A percentile compares a stretch with the other conserved stretches of the same genome.
Conservation (phyloP, 1,140 invertebrate genomes). For the Dryas iulia region DNA sequence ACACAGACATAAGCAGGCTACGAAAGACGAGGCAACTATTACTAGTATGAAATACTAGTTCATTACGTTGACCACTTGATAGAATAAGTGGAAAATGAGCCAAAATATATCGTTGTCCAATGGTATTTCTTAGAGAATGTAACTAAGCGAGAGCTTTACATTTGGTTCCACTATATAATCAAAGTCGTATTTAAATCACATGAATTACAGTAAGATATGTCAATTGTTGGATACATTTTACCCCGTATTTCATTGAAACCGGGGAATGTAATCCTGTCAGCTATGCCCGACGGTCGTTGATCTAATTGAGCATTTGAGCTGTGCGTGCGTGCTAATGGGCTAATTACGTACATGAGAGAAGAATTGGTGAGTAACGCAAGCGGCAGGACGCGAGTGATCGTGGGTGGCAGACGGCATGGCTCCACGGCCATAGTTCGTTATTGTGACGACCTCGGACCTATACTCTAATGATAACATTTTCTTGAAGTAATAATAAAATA, state of each 20-base stretch:
- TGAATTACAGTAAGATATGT: slow-evolving; percentile 31
- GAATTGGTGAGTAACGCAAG: slow-evolving; percentile 74
- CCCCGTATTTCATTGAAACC: slow-evolving; percentile 56
- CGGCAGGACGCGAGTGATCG: slow-evolving; percentile 57
- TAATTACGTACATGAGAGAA: slow-evolving; percentile 73
- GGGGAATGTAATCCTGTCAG: slow-evolving; percentile 63
- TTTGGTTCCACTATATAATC: too few relatives aligned
- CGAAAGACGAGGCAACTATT: slow-evolving; percentile 25
- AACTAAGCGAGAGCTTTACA: too few relatives aligned
- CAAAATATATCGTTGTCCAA: too few relatives aligned
- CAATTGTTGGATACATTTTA: slow-evolving; percentile 52
- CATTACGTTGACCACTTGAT: too few relatives aligned
- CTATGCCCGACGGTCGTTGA: slow-evolving; percentile 73
- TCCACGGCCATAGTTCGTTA: slow-evolving; percentile 40
- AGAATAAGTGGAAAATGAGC: too few relatives aligned
- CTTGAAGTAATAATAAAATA: neutral
- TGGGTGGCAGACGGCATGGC: slow-evolving; percentile 77
- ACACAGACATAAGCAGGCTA: slow-evolving; percentile 33
- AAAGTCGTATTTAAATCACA: neutral
- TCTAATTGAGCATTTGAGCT: slow-evolving; percentile 77
- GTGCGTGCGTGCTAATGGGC: slow-evolving; percentile 75
- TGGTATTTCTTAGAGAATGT: slow-evolving; percentile 11
- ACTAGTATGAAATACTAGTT: slow-evolving; percentile 26
- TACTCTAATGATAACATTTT: neutral
- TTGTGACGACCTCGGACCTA: slow-evolving; percentile 3